Conservation (phyloP, 2,888 invertebrate species). For the Antheraea yamamai region DNA sequence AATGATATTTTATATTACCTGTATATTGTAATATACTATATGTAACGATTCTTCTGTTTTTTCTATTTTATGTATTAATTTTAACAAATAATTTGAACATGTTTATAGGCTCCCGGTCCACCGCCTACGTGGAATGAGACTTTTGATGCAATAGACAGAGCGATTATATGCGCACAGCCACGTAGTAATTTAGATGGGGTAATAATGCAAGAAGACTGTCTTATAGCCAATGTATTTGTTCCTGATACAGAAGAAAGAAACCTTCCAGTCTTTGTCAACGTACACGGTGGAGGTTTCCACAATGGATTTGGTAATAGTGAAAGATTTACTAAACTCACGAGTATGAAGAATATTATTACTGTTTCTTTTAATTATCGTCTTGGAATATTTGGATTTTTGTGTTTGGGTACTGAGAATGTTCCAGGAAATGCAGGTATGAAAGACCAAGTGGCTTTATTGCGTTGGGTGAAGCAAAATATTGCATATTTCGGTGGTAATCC, state of each 20-base stretch:
- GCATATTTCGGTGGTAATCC: conserved; percentile 53
- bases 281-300: conserved; percentile 46
- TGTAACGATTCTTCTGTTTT: too few relatives aligned
- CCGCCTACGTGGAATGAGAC: conserved; percentile 34
- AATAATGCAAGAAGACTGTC: conserved; percentile 34
- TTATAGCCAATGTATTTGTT: conserved; percentile 38
- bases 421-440: conserved; percentile 53
- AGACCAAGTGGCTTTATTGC: conserved; percentile 42
- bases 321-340: conserved; percentile 26
- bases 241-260: conserved; percentile 39
- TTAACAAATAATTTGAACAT: not conserved
- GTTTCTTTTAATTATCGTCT: conserved; percentile 40
- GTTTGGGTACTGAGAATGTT: conserved; percentile 43
- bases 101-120: conserved; percentile 31
- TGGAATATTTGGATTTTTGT: conserved; percentile 44
- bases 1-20: too few relatives aligned
- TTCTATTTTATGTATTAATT: not conserved
- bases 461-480: conserved; percentile 49
- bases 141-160: conserved; percentile 32
- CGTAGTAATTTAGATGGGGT: not conserved
- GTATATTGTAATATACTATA: too few relatives aligned
- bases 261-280: conserved; percentile 41
- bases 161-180: conserved; percentile 31
- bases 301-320: conserved; percentile 28
- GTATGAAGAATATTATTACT: conserved; percentile 28